Evolutionary conservation across 1,140 invertebrate genomes (phyloP).

Genomic region (Lasioglossum baleicum): DNA sequence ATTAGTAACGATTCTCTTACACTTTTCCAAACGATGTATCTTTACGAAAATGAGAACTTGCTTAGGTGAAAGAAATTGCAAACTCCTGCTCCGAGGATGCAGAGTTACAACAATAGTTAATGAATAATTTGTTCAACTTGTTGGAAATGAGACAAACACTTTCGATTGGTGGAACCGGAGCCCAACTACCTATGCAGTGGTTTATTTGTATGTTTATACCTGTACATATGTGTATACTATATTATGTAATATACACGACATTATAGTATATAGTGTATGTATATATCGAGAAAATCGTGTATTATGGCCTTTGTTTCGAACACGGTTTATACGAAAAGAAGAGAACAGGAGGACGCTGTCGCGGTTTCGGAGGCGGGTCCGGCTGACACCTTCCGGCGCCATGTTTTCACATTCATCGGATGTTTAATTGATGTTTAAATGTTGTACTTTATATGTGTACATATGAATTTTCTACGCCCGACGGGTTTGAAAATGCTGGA

Average conservation of each 20-base stretch:
- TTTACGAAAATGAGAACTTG: too few relatives aligned
- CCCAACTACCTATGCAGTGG: constrained; percentile 16
- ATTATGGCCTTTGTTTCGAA: constrained; percentile 46
- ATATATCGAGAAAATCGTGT: constrained; percentile 23
- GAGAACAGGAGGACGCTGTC: constrained; percentile 11
- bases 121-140: not conserved
- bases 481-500: constrained; percentile 1
- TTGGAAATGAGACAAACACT: not conserved
- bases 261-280: constrained; percentile 47
- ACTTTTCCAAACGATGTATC: too few relatives aligned
- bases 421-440: constrained; percentile 33
- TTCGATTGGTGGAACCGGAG: not conserved
- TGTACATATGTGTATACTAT: constrained; percentile 51
- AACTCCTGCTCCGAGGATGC: too few relatives aligned
- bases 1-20: too few relatives aligned
- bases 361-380: constrained; percentile 10
- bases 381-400: not conserved
- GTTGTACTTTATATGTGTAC: constrained; percentile 44
- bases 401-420: constrained; percentile 16
- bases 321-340: constrained; percentile 28
- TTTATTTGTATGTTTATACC: constrained; percentile 50
- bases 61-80: too few relatives aligned
- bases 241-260: constrained; percentile 48
- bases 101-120: too few relatives aligned
- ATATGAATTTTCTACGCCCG: constrained; percentile 43